Conservation (phyloP, 2,888 invertebrate species). For the Nephrotoma guestfalica region DNA sequence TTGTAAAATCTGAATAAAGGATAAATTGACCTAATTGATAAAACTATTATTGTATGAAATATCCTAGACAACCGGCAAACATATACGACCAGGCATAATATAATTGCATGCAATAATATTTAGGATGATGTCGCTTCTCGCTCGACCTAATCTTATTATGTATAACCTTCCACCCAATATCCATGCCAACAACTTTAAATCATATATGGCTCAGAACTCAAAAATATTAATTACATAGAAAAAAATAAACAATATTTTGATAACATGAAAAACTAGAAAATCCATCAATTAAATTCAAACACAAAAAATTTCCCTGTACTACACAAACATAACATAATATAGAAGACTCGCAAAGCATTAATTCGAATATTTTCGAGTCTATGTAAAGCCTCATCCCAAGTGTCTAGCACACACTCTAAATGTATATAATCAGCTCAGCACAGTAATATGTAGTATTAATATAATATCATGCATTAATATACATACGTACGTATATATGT, state of each 20-base stretch:
- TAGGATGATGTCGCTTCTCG: neutral
- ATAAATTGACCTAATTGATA: neutral
- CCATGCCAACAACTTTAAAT: neutral
- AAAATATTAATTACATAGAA: neutral
- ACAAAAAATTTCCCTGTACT: neutral
- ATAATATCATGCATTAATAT: neutral
- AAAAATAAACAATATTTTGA: neutral
- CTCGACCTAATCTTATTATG: neutral
- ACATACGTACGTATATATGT: neutral
- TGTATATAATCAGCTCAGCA: neutral
- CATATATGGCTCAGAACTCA: neutral
- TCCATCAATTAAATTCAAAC: neutral
- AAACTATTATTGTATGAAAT: neutral
- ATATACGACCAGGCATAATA: neutral
- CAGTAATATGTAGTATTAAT: neutral
- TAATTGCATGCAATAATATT: neutral
- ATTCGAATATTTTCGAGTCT: neutral
- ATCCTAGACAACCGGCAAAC: neutral
- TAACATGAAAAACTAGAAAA: neutral
- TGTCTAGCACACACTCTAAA: neutral
- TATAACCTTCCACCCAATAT: neutral
- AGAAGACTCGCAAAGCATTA: neutral
- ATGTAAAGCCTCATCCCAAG: neutral
- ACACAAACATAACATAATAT: neutral
- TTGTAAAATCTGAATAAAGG: neutral